Conservation (phyloP, 2,797 vertebrate species). For the Allobates femoralis region DNA sequence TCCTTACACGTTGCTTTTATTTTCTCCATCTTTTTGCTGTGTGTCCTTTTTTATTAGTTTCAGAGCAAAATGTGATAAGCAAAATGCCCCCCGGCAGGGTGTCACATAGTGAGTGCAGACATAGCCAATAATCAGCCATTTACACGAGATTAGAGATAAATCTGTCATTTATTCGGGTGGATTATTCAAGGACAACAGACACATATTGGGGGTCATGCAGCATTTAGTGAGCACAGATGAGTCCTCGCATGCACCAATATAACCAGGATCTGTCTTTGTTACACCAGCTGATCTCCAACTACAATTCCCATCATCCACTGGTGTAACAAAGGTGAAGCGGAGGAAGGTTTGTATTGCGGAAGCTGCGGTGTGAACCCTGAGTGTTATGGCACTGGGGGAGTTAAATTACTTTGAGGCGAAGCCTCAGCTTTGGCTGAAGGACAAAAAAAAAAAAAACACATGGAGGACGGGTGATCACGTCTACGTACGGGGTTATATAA, state of each 20-base stretch:
- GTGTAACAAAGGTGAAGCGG: conserved; percentile 2
- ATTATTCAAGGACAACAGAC: conserved; percentile 3
- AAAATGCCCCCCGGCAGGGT: no score
- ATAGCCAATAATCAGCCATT: neutral
- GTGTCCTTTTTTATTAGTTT: no score
- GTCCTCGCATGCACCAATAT: conserved; percentile 13
- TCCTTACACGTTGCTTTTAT: no score
- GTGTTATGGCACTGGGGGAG: conserved; percentile 12
- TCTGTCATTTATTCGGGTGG: conserved; percentile 10
- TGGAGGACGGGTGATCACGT: neutral
- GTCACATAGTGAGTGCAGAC: no score
- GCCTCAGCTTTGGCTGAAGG: conserved; percentile 16
- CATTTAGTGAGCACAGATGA: neutral
- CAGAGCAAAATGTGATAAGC: no score
- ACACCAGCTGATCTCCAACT: conserved; percentile 8
- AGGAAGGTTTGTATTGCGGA: neutral
- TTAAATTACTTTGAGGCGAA: neutral
- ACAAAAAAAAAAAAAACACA: neutral
- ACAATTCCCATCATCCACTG: neutral
- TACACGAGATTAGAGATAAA: neutral
- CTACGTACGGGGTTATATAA: neutral
- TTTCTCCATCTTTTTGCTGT: no score
- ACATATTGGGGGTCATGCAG: conserved; percentile 13
- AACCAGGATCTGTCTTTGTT: neutral
- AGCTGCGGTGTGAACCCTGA: conserved; percentile 17